Percentiles rank a stretch among this genome's conserved stretches.
Conservation (phyloP, 2,113 vertebrate species). For the Marmota monax region DNA sequence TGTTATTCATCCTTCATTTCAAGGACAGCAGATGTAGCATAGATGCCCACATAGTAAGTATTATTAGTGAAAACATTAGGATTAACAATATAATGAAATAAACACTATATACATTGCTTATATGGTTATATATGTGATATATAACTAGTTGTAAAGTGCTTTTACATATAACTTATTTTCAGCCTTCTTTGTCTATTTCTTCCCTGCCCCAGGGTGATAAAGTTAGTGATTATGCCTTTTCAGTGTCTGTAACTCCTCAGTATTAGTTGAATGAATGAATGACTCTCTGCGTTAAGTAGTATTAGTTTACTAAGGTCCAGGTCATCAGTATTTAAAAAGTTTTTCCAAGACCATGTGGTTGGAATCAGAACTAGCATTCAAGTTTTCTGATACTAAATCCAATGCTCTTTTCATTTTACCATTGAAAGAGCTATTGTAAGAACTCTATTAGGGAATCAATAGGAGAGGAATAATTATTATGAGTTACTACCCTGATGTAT, state of each 20-base stretch:
- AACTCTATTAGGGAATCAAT: constrained; percentile 50
- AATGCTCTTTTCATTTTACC: constrained; percentile 60
- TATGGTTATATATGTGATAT: too few species aligned
- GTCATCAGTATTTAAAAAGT: neutral
- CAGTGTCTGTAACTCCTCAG: neutral
- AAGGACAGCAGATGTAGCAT: neutral
- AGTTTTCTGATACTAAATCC: constrained; percentile 39
- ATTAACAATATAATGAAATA: neutral
- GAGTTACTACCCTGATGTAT: constrained; percentile 70
- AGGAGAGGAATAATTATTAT: constrained; percentile 73
- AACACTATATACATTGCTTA: neutral
- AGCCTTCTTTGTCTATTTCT: neutral
- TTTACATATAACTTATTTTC: neutral
- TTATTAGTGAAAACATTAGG: neutral
- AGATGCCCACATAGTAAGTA: neutral
- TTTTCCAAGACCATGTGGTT: constrained; percentile 64
- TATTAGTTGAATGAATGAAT: constrained; percentile 25
- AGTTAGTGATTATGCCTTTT: neutral
- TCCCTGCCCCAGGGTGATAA: neutral
- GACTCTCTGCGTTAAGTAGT: neutral
- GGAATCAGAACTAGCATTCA: constrained; percentile 60
- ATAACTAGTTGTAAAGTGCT: neutral
- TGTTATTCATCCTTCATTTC: neutral
- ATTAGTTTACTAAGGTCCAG: constrained; percentile 25
- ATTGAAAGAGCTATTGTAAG: constrained; percentile 73